Evolutionary conservation across 2,797 vertebrate genomes (phyloP), one percentile per base, ranked within the genome.

Genomic region (Coreius guichenoti): DNA sequence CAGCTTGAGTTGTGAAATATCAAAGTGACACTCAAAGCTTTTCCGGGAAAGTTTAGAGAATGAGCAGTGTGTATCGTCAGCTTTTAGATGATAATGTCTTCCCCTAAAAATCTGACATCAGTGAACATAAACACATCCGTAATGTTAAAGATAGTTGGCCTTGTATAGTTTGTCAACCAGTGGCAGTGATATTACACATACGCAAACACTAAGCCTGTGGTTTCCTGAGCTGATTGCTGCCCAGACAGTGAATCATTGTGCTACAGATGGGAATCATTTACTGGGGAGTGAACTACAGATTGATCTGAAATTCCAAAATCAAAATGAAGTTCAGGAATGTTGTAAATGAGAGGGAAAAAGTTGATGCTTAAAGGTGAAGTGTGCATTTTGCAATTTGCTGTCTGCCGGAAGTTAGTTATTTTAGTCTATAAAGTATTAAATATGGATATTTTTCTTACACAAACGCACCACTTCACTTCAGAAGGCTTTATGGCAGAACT

Each of bases 221-320:
- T 84, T 84, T 84, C 83, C 83, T 78, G 75, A 70, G n/a, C 65
- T 79, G 13, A 58, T 45, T 84, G 26, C 65, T n/a, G 31, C 83
- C 65, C 54, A 79, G 83, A 90, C 84, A 85, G 77, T 72, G 58
- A 70, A 8, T 83, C 77, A 63, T 79, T 79, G 90, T 81, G 83
- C 84, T 76, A 87, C 93, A 93, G 91, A 92, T 94, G 94, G 93
- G 88, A 94, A 92, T 92, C 91, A 94, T 94, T 94, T 93, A 93
- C 90, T 90, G 78, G 36, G 91, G 89, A 72, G 58, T 70, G 78
- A 89, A 47, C 89, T 88, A 88, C 81, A 81, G 86, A 87, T 67
- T 77, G 33, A 61, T 63, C 47, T 36, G 69, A 72, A 78, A 68
- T 81, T 90, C 80, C 90, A 89, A 84, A 83, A 88, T 88, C 83